A percentile compares a stretch with the other conserved stretches of the same genome.
These are phyloP conservation scores for Chrysomela aeneicollis DNA, from an alignment of 2,888 invertebrate genomes.

Conservation along the genomic window DNA sequence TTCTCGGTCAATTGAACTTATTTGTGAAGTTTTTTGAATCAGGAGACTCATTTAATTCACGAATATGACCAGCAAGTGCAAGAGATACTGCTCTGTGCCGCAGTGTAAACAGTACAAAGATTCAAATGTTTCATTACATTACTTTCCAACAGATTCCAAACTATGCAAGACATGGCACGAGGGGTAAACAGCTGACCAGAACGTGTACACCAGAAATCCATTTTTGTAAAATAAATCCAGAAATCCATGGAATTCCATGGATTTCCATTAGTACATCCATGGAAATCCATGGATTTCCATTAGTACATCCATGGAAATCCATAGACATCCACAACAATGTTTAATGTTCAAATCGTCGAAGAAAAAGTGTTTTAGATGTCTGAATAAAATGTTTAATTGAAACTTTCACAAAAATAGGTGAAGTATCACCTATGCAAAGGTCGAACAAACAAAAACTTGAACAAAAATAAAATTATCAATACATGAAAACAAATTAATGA, in stretches of 20 bases:
- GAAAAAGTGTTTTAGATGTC: background rate
- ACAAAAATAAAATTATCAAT: background rate
- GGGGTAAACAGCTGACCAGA: background rate
- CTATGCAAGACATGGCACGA: constrained; percentile 9
- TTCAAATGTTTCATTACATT: constrained; percentile 16
- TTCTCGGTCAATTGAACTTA: constrained; percentile 9
- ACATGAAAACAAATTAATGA: background rate
- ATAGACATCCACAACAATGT: background rate
- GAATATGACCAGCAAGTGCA: constrained; percentile 16
- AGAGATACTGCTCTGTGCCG: constrained; percentile 19
- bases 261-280: background rate
- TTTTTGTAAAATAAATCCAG: background rate
- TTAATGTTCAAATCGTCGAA: background rate
- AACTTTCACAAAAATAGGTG: background rate
- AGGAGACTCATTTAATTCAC: constrained; percentile 12
- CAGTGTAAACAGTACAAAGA: constrained; percentile 23
- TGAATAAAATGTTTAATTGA: background rate
- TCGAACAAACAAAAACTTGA: background rate
- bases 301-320: background rate
- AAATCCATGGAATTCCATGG: background rate
- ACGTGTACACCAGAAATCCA: background rate
- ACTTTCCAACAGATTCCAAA: constrained; percentile 9
- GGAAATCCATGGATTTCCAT: background rate
- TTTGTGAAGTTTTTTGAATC: constrained; percentile 7
- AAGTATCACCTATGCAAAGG: background rate